Evolutionary conservation across 2,797 vertebrate genomes (phyloP).

Genomic region (Darevskia nairensis): DNA sequence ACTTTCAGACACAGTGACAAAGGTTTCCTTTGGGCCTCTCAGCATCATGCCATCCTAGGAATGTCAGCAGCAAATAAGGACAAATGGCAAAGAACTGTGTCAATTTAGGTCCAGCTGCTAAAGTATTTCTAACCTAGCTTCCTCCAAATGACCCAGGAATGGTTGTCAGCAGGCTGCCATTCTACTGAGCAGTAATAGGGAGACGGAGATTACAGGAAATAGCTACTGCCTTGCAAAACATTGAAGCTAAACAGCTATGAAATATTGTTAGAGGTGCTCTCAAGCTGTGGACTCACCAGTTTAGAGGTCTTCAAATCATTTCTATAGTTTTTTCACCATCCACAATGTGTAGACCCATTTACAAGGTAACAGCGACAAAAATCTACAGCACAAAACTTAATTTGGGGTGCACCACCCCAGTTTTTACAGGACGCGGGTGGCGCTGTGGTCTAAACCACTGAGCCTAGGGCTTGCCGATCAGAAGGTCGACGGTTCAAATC

Average conservation of each 20-base stretch:
- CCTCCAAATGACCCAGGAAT: neutral
- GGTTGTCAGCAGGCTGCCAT: neutral
- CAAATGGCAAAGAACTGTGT: neutral
- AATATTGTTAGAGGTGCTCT: neutral
- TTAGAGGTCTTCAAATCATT: neutral
- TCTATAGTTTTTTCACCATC: neutral
- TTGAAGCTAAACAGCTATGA: neutral
- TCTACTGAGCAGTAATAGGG: neutral
- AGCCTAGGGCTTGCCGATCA: too few relatives aligned
- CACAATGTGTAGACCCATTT: neutral
- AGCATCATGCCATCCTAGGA: neutral
- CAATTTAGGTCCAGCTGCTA: constrained; percentile 5
- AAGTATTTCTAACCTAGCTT: constrained; percentile 6
- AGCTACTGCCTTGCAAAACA: neutral
- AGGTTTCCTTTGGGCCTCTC: neutral
- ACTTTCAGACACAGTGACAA: neutral
- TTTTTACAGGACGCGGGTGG: too few relatives aligned
- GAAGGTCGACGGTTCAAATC: too few relatives aligned
- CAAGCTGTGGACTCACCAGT: neutral
- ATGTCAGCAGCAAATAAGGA: neutral
- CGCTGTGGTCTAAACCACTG: too few relatives aligned
- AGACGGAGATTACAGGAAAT: neutral
- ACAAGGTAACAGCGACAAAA: neutral
- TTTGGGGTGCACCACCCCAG: too few relatives aligned
- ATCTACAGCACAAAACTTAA: neutral